Conservation (phyloP, 2,113 vertebrate genomes). For the Phylloscopus whistleri region DNA sequence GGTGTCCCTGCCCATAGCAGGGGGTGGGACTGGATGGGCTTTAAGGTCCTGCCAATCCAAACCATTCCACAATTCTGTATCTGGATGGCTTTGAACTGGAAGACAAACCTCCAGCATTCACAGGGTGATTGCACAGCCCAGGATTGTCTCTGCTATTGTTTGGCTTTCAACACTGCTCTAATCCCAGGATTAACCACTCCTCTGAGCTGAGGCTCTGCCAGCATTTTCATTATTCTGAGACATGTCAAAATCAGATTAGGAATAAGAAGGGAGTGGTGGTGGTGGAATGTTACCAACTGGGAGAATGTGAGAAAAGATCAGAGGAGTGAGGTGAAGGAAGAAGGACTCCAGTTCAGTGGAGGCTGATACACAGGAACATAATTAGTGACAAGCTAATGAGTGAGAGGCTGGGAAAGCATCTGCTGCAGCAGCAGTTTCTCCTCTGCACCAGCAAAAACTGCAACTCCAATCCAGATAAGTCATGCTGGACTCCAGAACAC, state of each 20-base stretch:
- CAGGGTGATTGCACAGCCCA: background rate
- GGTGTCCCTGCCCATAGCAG: background rate
- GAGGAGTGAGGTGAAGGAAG: background rate
- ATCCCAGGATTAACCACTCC: background rate
- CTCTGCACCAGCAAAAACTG: background rate
- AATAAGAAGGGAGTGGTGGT: background rate
- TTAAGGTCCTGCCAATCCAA: background rate
- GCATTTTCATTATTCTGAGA: background rate
- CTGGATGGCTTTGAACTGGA: background rate
- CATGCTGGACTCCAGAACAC: background rate
- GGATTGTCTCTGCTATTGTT: background rate
- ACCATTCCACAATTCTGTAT: background rate
- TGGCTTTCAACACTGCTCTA: background rate
- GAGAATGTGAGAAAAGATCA: background rate
- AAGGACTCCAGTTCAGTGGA: background rate
- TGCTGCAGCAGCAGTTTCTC: fast-evolving
- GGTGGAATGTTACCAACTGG: background rate
- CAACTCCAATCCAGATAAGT: background rate
- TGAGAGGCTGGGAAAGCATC: background rate
- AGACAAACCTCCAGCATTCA: background rate
- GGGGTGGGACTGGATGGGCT: background rate
- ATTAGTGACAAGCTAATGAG: background rate
- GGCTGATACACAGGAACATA: background rate
- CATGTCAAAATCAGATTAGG: background rate
- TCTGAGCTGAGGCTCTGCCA: background rate